A percentile compares a stretch with the other conserved stretches of the same genome.
Conservation (phyloP, 2,797 vertebrate genomes). For the Gorsachius magnificus region DNA sequence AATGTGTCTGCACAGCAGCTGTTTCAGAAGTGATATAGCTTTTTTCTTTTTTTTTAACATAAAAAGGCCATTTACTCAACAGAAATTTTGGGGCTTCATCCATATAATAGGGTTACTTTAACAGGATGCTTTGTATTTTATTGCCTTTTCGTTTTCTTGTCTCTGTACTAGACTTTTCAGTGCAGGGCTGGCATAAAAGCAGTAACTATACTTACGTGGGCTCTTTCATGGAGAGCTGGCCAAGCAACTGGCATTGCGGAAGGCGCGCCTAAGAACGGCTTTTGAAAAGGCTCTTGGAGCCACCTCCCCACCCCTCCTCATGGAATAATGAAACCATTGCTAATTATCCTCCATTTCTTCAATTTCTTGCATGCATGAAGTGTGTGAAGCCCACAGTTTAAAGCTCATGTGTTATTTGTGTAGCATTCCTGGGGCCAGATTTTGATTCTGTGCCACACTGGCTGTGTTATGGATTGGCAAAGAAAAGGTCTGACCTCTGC, state of each 20-base stretch:
- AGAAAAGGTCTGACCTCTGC: not conserved
- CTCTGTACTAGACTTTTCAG: not conserved
- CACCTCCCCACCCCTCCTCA: not conserved
- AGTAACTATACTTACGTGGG: not conserved
- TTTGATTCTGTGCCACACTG: not conserved
- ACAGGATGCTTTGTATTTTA: not conserved
- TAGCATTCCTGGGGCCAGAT: not conserved
- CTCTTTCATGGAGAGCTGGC: not conserved
- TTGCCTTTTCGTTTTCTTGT: not conserved
- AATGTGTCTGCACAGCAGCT: not conserved
- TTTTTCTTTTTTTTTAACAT: not conserved
- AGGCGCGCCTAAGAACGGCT: not conserved
- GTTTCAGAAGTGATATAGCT: not conserved
- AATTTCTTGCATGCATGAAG: not conserved
- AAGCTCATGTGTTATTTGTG: not conserved
- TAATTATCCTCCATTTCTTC: not conserved
- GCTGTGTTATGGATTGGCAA: not conserved
- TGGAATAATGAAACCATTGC: not conserved
- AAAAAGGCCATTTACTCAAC: not conserved
- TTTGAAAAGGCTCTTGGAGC: not conserved
- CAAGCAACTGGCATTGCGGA: not conserved
- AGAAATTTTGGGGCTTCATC: not conserved
- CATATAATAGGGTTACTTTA: not conserved
- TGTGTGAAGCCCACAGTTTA: not conserved
- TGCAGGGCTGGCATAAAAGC: not conserved